Conservation (phyloP, 2,888 invertebrate species). For the Lobophora halterata region DNA sequence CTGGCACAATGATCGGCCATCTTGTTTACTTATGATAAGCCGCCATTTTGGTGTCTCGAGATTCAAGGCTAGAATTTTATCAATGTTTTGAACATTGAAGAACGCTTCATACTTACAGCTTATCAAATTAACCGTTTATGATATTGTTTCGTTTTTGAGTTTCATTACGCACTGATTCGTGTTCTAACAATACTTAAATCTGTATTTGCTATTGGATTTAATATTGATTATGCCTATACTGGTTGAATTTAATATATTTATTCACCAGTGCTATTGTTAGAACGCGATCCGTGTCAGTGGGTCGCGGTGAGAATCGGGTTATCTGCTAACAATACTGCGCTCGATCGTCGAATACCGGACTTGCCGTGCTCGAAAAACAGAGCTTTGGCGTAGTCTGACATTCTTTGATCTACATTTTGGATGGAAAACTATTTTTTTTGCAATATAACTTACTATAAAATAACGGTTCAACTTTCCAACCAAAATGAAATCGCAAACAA, state of each 20-base stretch:
- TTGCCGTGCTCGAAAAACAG: conserved; percentile 8
- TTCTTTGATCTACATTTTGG: conserved; percentile 37
- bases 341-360: conserved; percentile 35
- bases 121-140: conserved; percentile 14
- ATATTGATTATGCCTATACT: conserved; percentile 26
- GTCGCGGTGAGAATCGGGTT: conserved; percentile 37
- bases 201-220: conserved; percentile 6
- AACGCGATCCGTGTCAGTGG: conserved; percentile 43
- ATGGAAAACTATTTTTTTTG: conserved; percentile 32
- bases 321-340: conserved; percentile 36
- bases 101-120: neutral
- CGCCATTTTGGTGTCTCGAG: conserved; percentile 14
- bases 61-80: neutral
- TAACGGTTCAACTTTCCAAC: conserved; percentile 35
- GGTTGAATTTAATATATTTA: conserved; percentile 30
- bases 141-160: conserved; percentile 13
- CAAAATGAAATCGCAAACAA: conserved; percentile 49
- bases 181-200: conserved; percentile 20
- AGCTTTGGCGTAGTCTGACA: conserved; percentile 24
- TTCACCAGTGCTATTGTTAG: conserved; percentile 33
- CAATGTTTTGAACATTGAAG: neutral
- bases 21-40: neutral
- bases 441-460: neutral
- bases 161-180: conserved; percentile 22
- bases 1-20: conserved; percentile 7